These are phyloP conservation scores for Gallinago nigripennis DNA, from an alignment of 2,797 vertebrate species.

Conservation along the genomic window DNA sequence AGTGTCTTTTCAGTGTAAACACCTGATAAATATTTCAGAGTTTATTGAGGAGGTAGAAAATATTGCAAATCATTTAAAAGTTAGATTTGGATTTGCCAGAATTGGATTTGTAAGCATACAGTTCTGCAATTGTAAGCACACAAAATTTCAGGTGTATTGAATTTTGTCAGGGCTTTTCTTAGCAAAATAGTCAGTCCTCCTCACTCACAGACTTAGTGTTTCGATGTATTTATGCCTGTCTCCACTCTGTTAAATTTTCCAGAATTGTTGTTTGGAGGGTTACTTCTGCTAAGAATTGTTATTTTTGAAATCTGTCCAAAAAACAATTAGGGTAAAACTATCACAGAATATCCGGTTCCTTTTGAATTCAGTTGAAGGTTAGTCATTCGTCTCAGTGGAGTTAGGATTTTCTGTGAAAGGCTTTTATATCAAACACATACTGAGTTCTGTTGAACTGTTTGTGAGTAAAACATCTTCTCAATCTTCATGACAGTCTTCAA, in stretches of 20 bases:
- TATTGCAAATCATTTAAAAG: neutral
- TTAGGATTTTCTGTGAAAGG: neutral
- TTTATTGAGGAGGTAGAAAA: neutral
- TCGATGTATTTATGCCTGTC: neutral
- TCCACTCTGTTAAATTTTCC: neutral
- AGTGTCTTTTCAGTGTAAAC: neutral
- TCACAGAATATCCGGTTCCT: neutral
- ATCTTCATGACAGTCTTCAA: neutral
- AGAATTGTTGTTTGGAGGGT: neutral
- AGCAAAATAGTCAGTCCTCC: neutral
- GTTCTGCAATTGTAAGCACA: neutral
- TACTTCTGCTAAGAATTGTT: neutral
- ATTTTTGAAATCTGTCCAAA: neutral
- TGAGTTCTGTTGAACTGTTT: neutral
- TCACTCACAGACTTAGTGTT: neutral
- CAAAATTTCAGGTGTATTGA: neutral
- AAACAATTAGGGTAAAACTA: neutral
- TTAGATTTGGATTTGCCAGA: neutral
- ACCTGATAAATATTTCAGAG: neutral
- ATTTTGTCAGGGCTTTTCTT: neutral
- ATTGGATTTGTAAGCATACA: neutral
- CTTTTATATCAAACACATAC: neutral
- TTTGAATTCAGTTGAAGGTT: neutral
- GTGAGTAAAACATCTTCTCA: neutral
- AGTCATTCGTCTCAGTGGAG: neutral